Evolutionary conservation across 2,113 vertebrate genomes (phyloP), one percentile per base, ranked within the genome.

Genomic region (Hyperopisus bebe): DNA sequence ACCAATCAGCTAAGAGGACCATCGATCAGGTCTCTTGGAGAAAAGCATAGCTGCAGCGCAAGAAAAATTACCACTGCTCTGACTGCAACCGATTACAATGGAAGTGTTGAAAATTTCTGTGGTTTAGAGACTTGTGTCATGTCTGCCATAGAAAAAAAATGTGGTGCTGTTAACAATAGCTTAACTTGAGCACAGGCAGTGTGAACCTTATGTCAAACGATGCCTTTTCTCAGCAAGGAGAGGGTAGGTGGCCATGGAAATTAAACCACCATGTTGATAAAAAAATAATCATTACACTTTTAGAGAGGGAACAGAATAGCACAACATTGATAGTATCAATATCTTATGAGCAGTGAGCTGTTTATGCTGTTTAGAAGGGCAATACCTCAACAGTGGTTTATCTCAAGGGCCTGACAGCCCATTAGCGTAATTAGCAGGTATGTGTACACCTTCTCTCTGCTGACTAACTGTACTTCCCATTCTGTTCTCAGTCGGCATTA

Each of bases 391-490:
- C n/a, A 19, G 13, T 19, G 17, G 74, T 8, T 19, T 42, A 80
- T 80, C 74, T 80, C 13, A 80, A 39, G 74, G 74, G 74, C 35
- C 74, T 39, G 35, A 19, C 74, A 80, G 74, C 74, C 35, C 74
- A 80, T 80, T 80, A 80, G 17, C 6, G 31, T 80, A 80, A 80
- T 80, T 80, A 80, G 31, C 74, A 80, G 74, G 74, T 80, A 80
- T 17, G 0, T 5, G 74, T 80, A 19, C 74, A 80, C 15, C 74
- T 8, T 42, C 74, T 80, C 35, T 80, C 35, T 7, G 17, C 35
- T 27, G 35, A 80, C 74, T 80, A 19, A 19, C 74, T 27, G 1
- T 35, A 80, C 74, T 17, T 80, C 13, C 74, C 35, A 80, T 80
- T 80, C 74, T 42, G 74, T 80, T 80, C 74, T 19, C 74, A 80